A percentile compares a stretch with the other conserved stretches of the same genome.
Evolutionary conservation across 2,888 invertebrate species (phyloP).

Genomic region (Drosophila neutralis): DNA sequence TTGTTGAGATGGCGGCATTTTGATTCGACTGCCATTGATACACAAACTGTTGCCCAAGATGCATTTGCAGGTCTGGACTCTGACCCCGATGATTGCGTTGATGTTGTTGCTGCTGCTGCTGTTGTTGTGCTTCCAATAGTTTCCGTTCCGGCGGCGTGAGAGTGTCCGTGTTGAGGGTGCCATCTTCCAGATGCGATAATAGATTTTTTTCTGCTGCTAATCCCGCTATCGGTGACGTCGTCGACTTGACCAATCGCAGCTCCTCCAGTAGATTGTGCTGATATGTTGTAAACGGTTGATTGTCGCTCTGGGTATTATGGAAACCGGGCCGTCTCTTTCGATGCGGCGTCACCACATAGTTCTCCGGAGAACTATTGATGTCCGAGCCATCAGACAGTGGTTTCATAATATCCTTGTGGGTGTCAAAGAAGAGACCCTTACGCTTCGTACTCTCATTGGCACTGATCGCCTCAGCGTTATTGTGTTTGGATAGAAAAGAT

Average conservation of each 20-base stretch:
- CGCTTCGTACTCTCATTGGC: conserved; percentile 73
- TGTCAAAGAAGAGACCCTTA: conserved; percentile 78
- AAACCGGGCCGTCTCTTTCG: conserved; percentile 94
- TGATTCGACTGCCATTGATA: conserved; percentile 84
- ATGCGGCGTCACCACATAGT: conserved; percentile 94
- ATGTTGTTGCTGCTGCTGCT: conserved; percentile 8
- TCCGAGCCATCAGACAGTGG: conserved; percentile 89
- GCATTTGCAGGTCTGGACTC: conserved; percentile 87
- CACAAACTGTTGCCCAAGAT: conserved; percentile 86
- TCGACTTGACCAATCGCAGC: conserved; percentile 88
- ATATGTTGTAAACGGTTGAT: conserved; percentile 94
- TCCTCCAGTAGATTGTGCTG: conserved; percentile 91
- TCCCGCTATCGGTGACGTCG: conserved; percentile 91
- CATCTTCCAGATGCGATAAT: conserved; percentile 79
- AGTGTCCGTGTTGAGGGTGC: conserved; percentile 78
- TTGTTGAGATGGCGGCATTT: conserved; percentile 79
- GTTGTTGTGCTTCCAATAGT: conserved; percentile 73
- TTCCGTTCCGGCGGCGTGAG: conserved; percentile 80
- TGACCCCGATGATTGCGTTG: conserved; percentile 86
- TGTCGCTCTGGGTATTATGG: conserved; percentile 94
- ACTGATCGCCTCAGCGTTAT: conserved; percentile 54
- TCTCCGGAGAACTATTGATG: conserved; percentile 91
- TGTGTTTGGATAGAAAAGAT: conserved; percentile 50
- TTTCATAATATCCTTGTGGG: conserved; percentile 87
- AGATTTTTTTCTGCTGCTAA: conserved; percentile 82